Evolutionary conservation across 37 sponge, comb jelly and placozoan species (phyloP).

Genomic region (Geodia barretti): DNA sequence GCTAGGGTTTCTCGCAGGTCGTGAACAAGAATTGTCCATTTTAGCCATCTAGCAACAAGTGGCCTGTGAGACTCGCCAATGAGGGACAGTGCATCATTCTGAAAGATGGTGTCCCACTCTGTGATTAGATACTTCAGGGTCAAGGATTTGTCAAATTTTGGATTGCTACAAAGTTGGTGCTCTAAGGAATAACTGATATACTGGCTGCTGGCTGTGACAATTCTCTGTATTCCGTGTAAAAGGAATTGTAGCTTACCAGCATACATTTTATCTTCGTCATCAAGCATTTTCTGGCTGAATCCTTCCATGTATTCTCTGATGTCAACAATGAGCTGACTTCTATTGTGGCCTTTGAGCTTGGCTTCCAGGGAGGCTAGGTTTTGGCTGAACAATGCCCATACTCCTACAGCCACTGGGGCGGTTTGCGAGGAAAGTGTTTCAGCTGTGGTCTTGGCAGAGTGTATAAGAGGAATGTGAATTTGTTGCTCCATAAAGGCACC

Average conservation of each 20-base stretch:
- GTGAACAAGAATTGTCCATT: constrained; percentile 44
- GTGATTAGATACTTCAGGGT: background rate
- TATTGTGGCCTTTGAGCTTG: constrained; percentile 1
- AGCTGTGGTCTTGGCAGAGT: constrained; percentile 47
- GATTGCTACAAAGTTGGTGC: constrained; percentile 42
- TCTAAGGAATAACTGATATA: constrained; percentile 62
- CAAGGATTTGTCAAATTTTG: background rate
- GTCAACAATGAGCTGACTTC: constrained; percentile 17
- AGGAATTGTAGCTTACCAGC: constrained; percentile 55
- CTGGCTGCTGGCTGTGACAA: constrained; percentile 48
- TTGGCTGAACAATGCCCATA: constrained; percentile 48
- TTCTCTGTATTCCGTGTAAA: constrained; percentile 21
- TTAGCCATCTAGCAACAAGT: constrained; percentile 63
- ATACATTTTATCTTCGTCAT: constrained; percentile 2
- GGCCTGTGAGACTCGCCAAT: constrained; percentile 21
- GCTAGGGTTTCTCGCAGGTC: constrained; percentile 55
- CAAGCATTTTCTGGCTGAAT: too few species aligned
- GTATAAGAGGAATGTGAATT: constrained; percentile 57
- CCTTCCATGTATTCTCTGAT: constrained; percentile 28
- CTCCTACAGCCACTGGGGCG: constrained; percentile 34
- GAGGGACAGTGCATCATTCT: constrained; percentile 31
- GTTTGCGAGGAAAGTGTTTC: constrained; percentile 19
- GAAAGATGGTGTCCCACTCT: constrained; percentile 36
- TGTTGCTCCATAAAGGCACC: constrained; percentile 74
- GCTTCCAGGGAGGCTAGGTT: constrained; percentile 13